phyloP scores from a whole-genome alignment of 2,113 vertebrate species.

The Passerina amoena region DNA sequence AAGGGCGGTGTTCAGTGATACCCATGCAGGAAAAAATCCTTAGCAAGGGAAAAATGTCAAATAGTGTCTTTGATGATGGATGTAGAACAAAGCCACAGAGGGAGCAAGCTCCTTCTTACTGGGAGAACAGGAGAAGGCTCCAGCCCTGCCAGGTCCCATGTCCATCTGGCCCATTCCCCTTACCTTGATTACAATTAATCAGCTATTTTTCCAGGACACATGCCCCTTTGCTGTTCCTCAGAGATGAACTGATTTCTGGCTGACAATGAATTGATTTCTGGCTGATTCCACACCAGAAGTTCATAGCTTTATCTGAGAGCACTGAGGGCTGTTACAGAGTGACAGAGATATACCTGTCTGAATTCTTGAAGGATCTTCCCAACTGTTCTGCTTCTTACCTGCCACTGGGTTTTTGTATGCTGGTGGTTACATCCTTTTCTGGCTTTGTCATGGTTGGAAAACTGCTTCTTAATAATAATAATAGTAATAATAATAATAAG shows the following conservation, averaged over 20 bases:
- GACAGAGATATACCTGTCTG: neutral
- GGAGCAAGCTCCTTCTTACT: neutral
- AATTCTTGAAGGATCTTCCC: neutral
- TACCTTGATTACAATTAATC: neutral
- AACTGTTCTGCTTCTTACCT: neutral
- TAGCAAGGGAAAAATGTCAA: neutral
- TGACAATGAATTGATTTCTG: neutral
- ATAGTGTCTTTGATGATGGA: neutral
- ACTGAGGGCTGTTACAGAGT: neutral
- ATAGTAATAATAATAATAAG: neutral
- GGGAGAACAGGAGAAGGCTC: neutral
- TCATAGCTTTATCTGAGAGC: neutral
- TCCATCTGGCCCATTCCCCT: neutral
- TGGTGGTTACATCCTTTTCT: neutral
- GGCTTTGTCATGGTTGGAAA: neutral
- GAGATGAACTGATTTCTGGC: neutral
- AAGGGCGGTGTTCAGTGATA: neutral
- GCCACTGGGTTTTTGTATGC: neutral
- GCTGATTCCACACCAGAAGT: neutral
- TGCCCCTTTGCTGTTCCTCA: neutral
- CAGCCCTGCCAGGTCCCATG: neutral
- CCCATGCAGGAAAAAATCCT: neutral
- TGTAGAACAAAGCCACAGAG: neutral
- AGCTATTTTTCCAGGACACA: neutral
- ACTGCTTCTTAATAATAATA: neutral